phyloP scores from a whole-genome alignment of 2,797 vertebrate species.

The Ibycter americanus region DNA sequence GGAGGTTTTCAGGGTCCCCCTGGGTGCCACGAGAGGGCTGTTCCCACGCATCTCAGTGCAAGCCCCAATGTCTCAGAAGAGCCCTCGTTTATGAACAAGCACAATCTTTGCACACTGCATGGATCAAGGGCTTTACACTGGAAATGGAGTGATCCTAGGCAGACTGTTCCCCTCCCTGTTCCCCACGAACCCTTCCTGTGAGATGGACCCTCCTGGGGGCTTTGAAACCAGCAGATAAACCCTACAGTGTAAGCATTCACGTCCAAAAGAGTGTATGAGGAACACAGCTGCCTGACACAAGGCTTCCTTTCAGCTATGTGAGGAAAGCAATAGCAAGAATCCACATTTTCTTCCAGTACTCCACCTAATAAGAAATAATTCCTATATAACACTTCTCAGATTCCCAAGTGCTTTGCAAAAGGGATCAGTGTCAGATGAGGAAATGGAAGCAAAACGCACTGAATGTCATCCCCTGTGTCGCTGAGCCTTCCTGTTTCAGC shows the following conservation, averaged over 20 bases:
- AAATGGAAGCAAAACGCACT: background rate
- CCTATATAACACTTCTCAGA: background rate
- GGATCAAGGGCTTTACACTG: background rate
- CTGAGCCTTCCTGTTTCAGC: background rate
- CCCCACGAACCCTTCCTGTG: background rate
- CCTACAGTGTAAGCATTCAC: rapidly evolving
- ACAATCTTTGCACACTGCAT: background rate
- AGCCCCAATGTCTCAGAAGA: background rate
- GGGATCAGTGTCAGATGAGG: background rate
- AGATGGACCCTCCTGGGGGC: background rate
- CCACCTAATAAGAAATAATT: background rate
- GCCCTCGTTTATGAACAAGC: background rate
- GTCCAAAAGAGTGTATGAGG: rapidly evolving
- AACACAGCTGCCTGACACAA: background rate
- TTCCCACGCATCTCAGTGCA: background rate
- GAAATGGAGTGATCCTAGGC: background rate
- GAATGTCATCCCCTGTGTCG: background rate
- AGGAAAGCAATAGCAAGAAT: background rate
- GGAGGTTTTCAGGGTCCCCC: background rate
- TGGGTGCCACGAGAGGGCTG: rapidly evolving
- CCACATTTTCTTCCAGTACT: background rate
- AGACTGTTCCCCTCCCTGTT: background rate
- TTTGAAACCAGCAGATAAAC: background rate
- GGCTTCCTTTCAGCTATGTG: background rate
- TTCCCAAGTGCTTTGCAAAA: background rate